Percentiles rank a stretch among this genome's conserved stretches.
These are phyloP conservation scores for Oncorhynchus nerka DNA, from an alignment of 2,113 vertebrate species.

Conservation along the genomic window DNA sequence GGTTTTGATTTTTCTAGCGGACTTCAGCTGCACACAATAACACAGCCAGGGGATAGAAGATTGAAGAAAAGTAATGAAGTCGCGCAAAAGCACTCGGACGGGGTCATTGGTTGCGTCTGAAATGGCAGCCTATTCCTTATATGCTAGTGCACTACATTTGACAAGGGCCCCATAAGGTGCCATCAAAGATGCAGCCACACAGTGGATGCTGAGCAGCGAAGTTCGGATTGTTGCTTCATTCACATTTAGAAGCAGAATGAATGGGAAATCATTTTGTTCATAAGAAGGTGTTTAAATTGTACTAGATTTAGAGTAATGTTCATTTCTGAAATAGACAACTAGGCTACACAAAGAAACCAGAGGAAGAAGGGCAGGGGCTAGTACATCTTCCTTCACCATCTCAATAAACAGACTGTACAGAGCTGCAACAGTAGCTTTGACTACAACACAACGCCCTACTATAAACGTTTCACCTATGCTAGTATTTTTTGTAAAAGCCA, in stretches of 20 bases:
- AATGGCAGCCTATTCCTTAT: too few species aligned
- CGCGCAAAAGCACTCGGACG: background rate
- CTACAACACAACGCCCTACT: background rate
- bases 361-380: background rate
- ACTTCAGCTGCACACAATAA: constrained; percentile 24
- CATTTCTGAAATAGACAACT: too few species aligned
- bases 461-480: background rate
- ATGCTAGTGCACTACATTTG: too few species aligned
- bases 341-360: too few species aligned
- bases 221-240: too few species aligned
- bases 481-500: constrained; percentile 8
- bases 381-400: background rate
- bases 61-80: background rate
- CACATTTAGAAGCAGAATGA: too few species aligned
- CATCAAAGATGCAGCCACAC: too few species aligned
- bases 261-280: too few species aligned
- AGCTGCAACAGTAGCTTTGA: background rate
- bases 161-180: too few species aligned
- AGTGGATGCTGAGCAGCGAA: too few species aligned
- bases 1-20: constrained; percentile 43
- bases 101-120: background rate
- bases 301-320: too few species aligned
- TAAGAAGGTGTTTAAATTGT: too few species aligned
- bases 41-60: constrained; percentile 38
- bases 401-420: background rate